phyloP scores from a whole-genome alignment of 2,113 vertebrate species.

The Uria lomvia region DNA sequence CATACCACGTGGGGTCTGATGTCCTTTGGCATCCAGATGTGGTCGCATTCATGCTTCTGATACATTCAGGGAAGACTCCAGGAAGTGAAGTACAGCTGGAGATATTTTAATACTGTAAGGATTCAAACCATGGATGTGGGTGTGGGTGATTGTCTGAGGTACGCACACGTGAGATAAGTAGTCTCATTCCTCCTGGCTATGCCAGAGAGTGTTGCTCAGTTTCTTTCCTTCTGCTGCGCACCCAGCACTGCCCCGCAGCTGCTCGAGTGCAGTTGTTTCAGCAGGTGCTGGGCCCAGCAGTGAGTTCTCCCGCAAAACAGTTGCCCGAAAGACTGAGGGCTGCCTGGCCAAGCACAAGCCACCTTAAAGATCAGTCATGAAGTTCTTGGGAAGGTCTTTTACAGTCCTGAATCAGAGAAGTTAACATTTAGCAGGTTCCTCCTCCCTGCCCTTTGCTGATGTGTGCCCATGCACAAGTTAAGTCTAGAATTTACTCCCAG shows the following conservation, averaged over 20 bases:
- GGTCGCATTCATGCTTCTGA: not conserved
- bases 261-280: not conserved
- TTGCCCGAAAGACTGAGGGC: not conserved
- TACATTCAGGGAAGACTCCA: conserved; percentile 41
- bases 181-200: not conserved
- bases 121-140: not conserved
- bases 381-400: not conserved
- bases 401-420: not conserved
- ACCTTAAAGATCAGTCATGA: not conserved
- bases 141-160: not conserved
- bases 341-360: not conserved
- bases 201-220: not conserved
- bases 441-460: not conserved
- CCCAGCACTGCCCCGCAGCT: not conserved
- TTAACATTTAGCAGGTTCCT: not conserved
- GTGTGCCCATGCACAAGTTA: not conserved
- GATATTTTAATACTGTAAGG: not conserved
- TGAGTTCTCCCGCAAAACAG: not conserved
- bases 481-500: not conserved
- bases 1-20: not conserved
- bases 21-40: not conserved
- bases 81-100: not conserved
- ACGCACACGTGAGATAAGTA: not conserved
- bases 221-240: not conserved
- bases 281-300: not conserved